phyloP scores from a whole-genome alignment of 2,888 invertebrate species.

The Pristionchus maxplancki region DNA sequence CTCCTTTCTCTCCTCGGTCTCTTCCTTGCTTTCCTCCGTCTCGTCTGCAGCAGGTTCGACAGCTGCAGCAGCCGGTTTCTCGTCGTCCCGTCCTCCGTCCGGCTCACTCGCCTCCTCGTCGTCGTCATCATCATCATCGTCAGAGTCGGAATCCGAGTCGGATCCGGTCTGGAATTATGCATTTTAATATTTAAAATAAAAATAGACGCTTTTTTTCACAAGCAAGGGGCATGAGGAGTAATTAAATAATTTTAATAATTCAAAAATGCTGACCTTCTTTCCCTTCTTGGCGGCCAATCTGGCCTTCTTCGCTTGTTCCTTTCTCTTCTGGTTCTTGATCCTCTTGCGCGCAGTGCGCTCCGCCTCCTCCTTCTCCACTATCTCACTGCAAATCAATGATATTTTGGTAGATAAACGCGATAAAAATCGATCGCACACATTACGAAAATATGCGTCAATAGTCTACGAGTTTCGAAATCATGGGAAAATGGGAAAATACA shows the following conservation, averaged over 20 bases:
- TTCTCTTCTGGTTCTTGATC: constrained; percentile 84
- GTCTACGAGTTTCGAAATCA: too few relatives aligned
- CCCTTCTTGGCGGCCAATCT: constrained; percentile 46
- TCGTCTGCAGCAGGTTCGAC: constrained; percentile 46
- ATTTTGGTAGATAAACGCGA: background rate
- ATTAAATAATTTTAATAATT: background rate
- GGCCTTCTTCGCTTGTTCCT: constrained; percentile 56
- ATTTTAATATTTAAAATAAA: background rate
- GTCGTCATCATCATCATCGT: constrained; percentile 53
- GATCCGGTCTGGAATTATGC: background rate
- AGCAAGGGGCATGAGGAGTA: background rate
- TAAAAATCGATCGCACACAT: too few relatives aligned
- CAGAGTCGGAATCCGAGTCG: constrained; percentile 45
- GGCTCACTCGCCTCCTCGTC: constrained; percentile 49
- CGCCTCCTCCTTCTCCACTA: constrained; percentile 79
- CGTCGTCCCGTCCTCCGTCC: constrained; percentile 34
- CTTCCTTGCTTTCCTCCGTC: constrained; percentile 39
- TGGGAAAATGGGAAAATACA: too few relatives aligned
- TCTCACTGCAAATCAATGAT: constrained; percentile 78
- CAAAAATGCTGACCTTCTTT: constrained; percentile 41
- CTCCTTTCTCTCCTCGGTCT: background rate
- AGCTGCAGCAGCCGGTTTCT: constrained; percentile 35
- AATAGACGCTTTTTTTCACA: too few relatives aligned
- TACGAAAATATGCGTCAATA: too few relatives aligned
- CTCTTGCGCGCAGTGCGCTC: constrained; percentile 86